Percentiles rank a stretch among this genome's conserved stretches.
Conservation (phyloP, 1,140 invertebrate species). For the Pseudoatta argentina region DNA sequence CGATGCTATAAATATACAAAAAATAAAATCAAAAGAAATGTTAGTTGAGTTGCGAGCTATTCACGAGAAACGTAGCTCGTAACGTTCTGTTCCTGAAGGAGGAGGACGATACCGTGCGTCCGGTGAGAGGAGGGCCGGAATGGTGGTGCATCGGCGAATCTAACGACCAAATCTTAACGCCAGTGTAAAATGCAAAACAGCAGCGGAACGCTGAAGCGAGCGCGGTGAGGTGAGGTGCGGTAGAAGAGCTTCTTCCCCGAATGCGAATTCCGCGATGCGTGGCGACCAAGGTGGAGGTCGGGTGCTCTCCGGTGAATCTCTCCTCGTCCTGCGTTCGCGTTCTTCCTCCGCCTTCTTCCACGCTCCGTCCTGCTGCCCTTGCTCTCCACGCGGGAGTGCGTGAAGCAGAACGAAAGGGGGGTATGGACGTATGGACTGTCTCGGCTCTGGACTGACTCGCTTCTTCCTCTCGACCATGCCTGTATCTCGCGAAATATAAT, state of each 20-base stretch:
- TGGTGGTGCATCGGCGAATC: slow-evolving; percentile 67
- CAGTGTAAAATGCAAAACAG: slow-evolving; percentile 79
- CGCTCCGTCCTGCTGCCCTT: slow-evolving; percentile 35
- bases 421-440: slow-evolving; percentile 50
- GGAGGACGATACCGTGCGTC: slow-evolving; percentile 5
- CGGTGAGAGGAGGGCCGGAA: slow-evolving; percentile 30
- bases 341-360: slow-evolving; percentile 27
- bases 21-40: not conserved
- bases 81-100: slow-evolving; percentile 8
- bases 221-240: slow-evolving; percentile 42
- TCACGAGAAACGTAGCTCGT: not conserved
- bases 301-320: slow-evolving; percentile 62
- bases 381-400: slow-evolving; percentile 72
- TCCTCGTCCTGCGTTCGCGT: slow-evolving; percentile 55
- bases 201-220: slow-evolving; percentile 40
- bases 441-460: slow-evolving; percentile 59
- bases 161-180: slow-evolving; percentile 78
- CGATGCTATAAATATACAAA: not conserved
- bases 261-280: slow-evolving; percentile 78
- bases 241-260: slow-evolving; percentile 68
- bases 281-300: slow-evolving; percentile 79
- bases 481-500: slow-evolving; percentile 23
- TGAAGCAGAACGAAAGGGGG: slow-evolving; percentile 75
- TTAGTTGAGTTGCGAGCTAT: not conserved
- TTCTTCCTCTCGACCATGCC: slow-evolving; percentile 41